Conservation (phyloP, 2,797 vertebrate genomes). For the Oreochromis grahami region DNA sequence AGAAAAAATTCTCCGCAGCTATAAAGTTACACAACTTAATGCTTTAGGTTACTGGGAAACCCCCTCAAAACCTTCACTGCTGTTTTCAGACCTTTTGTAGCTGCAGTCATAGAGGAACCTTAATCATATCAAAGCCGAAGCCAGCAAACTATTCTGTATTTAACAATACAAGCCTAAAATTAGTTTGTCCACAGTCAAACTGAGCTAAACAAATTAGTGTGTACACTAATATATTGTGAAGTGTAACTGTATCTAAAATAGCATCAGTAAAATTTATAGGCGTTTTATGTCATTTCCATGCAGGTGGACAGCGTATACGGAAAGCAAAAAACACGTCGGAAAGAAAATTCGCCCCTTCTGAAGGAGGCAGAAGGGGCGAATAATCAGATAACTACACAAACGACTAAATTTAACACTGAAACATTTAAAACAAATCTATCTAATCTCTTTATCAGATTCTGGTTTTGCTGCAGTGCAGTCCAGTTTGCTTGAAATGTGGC, state of each 20-base stretch:
- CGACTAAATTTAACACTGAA: background rate
- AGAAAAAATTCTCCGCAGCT: background rate
- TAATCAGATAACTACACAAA: background rate
- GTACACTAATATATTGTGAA: background rate
- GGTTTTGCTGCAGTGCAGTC: background rate
- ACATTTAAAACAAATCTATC: background rate
- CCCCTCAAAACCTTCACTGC: background rate
- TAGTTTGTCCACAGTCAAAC: background rate
- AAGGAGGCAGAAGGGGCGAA: background rate
- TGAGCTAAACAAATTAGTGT: background rate
- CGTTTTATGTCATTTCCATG: background rate
- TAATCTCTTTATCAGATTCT: background rate
- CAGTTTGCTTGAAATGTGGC: background rate
- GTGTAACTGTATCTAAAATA: rapidly evolving
- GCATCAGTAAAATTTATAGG: background rate
- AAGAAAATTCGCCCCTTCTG: background rate
- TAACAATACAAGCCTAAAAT: background rate
- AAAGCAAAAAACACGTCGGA: background rate
- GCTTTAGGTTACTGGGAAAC: background rate
- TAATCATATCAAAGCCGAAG: background rate
- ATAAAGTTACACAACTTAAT: background rate
- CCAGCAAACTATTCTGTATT: background rate
- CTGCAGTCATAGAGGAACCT: background rate
- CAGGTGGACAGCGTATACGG: background rate
- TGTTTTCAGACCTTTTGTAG: background rate